phyloP scores from a whole-genome alignment of 2,888 invertebrate genomes.

The Mycalesis mineus region DNA sequence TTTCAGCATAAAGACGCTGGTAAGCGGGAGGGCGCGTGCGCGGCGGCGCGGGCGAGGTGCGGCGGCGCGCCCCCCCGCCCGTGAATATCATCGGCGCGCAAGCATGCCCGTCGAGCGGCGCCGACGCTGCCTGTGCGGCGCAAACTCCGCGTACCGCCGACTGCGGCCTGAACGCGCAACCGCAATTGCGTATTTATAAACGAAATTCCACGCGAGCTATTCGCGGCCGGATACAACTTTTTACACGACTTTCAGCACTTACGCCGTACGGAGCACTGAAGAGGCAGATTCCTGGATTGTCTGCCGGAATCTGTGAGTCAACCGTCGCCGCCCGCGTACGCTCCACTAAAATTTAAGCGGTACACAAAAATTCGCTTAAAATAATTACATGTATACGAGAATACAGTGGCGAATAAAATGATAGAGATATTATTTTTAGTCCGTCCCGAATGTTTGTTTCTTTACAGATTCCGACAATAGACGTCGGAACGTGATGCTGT shows the following conservation, averaged over 20 bases:
- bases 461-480: constrained; percentile 41
- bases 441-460: constrained; percentile 46
- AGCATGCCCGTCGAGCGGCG: constrained; percentile 42
- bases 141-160: constrained; percentile 26
- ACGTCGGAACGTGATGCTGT: constrained; percentile 27
- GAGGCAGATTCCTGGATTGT: constrained; percentile 59
- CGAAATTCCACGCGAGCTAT: constrained; percentile 70
- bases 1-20: constrained; percentile 51
- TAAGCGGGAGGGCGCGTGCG: constrained; percentile 45
- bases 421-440: constrained; percentile 52
- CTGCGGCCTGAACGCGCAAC: constrained; percentile 32
- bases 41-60: constrained; percentile 64
- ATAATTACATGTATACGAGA: constrained; percentile 50
- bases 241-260: constrained; percentile 77
- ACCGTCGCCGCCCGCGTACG: constrained; percentile 42
- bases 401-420: constrained; percentile 45
- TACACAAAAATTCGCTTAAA: constrained; percentile 50
- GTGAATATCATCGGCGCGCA: constrained; percentile 74
- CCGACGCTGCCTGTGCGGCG: neutral
- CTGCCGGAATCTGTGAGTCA: constrained; percentile 65
- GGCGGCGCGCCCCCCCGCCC: constrained; percentile 75
- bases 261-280: constrained; percentile 74
- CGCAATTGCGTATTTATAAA: constrained; percentile 69
- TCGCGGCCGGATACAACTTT: constrained; percentile 74
- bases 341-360: constrained; percentile 43